Evolutionary conservation across 2,797 vertebrate species (phyloP), one percentile per base, ranked within the genome.

Genomic region (Setipinna tenuifilis): DNA sequence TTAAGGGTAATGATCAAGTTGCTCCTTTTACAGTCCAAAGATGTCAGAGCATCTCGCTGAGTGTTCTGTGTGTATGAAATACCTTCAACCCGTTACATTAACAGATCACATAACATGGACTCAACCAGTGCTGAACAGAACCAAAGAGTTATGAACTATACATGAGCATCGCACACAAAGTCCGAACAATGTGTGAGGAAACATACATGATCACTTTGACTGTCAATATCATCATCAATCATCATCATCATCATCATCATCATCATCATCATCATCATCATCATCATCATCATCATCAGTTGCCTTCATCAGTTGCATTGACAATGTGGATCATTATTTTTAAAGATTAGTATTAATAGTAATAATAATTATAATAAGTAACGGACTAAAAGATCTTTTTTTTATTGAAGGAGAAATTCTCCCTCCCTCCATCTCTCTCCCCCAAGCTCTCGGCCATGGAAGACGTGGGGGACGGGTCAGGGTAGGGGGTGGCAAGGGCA

Each of bases 271-370:
- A 83, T 83, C 17, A 83, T 85, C 84, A 57, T 68, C 85, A 81
- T 58, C n/a, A 84, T 93, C 87, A 90, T 90, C 89, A 93, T 93
- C 90, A 92, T 89, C 86, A 88, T 93, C 90, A 91, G 87, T 90
- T 93, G 93, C 92, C 84, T 46, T 85, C 86, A 83, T 87, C 65
- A 83, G 65, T 87, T 83, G 87, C 46, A 87, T 87, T 81, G 86
- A 84, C 80, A 82, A 75, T 82, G 81, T 68, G 81, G 46, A 48
- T 87, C 83, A 82, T 90, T 87, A 87, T 83, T 92, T 92, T 90
- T 90, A 93, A 91, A 91, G 90, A 92, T 93, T 93, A 93, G 93
- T 91, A 93, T 95, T 89, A 90, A 91, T 91, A 93, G 92, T 75
- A 75, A 75, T 75, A 75, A 44, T 14, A 54, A 54, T 48, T 4